Base-by-base conservation (phyloP, 2,888 invertebrate genomes). In the Rhamnusium bicolor region DNA sequence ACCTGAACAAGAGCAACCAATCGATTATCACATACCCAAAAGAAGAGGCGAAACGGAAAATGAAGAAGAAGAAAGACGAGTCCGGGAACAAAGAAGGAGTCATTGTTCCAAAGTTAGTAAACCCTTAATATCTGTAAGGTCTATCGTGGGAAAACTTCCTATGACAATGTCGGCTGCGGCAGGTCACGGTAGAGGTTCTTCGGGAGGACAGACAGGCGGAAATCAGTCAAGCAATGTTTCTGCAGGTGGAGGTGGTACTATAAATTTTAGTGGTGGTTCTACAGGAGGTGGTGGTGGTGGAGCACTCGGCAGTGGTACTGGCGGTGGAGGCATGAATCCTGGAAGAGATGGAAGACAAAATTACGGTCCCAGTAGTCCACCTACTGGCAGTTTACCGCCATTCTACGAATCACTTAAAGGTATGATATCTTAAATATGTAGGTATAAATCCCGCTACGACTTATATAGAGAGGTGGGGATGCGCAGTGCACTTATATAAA, bases 21-120 rank as follows among this genome's bases (percentile, higher is more conserved):
- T 96, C 74, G 96, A 96, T 85, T 96, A 96, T 86, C 96, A 93
- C 84, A 94, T 96, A 79, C 96, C 96, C 21, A 95, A 95, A 86
- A 92, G 94, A 83, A 91, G 92, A 74, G 93, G 93, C 6, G 92
- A 92, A 84, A 88, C 89, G 8, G 92, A 92, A 85, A 92, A 92
- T 80, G 93, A 93, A 83, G 92, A 92, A 85, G 92, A 91, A 74
- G 94, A 91, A 88, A 92, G 91, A 81, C 91, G 92, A 85, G 90
- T 92, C 19, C 90, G 93, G 78, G 93, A 94, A 85, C 93, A 93
- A 81, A 90, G 93, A 79, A 88, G 93, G 77, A 92, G 93, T 72
- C 93, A 92, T 84, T 91, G 91, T 83, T 92, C 92, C 12, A 93
- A 93, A 88, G 91, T 93, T 77, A 91, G 90, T 24, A 92, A 92